These are phyloP conservation scores for Phodopus roborovskii DNA, from an alignment of 2,113 vertebrate genomes.

Conservation along the genomic window DNA sequence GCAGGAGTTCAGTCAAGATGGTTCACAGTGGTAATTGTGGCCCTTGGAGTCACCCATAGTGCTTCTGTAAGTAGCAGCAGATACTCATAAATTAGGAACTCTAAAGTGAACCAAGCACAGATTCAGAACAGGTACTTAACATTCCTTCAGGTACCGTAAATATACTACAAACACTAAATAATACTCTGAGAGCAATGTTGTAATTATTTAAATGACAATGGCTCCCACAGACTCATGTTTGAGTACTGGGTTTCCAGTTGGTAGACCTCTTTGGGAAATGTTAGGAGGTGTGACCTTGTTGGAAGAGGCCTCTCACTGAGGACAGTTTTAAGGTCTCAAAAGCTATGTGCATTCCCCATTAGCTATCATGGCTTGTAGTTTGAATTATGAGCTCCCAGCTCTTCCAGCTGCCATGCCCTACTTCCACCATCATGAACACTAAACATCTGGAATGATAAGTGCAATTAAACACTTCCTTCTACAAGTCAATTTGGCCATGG, in stretches of 20 bases:
- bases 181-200: neutral
- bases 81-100: neutral
- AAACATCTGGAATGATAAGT: neutral
- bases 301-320: neutral
- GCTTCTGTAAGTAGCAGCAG: neutral
- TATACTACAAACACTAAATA: neutral
- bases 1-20: neutral
- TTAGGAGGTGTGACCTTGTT: neutral
- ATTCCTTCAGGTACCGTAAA: neutral
- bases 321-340: neutral
- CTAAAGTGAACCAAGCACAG: neutral
- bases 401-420: neutral
- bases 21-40: neutral
- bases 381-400: neutral
- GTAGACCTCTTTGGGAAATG: neutral
- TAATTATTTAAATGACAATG: neutral
- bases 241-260: neutral
- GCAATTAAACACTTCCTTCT: neutral
- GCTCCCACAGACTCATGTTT: neutral
- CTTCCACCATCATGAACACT: neutral
- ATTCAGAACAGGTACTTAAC: conserved; percentile 9
- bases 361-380: neutral
- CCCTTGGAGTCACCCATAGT: conserved; percentile 1
- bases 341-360: neutral
- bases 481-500: neutral